Evolutionary conservation across 2,888 invertebrate genomes (phyloP).

Genomic region (Dicranocentrus wangi): DNA sequence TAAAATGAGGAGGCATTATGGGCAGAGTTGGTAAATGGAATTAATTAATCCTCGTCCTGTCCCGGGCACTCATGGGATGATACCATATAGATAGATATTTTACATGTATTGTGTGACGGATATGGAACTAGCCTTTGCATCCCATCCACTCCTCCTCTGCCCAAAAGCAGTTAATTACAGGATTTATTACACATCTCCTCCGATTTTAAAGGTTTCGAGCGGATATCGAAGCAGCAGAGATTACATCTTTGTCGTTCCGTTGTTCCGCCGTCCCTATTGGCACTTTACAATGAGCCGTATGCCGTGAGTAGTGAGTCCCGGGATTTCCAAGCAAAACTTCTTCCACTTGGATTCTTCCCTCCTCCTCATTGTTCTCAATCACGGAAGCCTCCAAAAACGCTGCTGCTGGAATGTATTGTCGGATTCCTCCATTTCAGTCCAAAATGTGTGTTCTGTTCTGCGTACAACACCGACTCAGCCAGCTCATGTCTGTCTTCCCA

Average conservation of each 20-base stretch:
- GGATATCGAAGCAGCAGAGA: too few relatives aligned
- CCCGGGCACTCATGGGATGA: constrained; percentile 24
- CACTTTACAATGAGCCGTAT: not conserved
- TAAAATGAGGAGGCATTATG: too few relatives aligned
- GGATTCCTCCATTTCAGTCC: not conserved
- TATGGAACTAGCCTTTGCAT: too few relatives aligned
- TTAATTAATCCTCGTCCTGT: constrained; percentile 51
- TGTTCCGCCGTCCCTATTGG: constrained; percentile 5
- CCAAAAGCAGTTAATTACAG: too few relatives aligned
- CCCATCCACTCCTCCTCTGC: too few relatives aligned
- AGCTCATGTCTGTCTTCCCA: not conserved
- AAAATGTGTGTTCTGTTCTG: not conserved
- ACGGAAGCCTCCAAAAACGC: not conserved
- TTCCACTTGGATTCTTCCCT: not conserved
- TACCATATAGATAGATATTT: not conserved
- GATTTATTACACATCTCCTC: too few relatives aligned
- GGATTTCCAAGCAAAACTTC: not conserved
- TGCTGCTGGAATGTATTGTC: not conserved
- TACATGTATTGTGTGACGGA: not conserved
- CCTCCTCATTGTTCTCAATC: not conserved
- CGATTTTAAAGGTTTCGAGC: too few relatives aligned
- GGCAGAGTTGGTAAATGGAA: constrained; percentile 50
- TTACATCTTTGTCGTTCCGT: too few relatives aligned
- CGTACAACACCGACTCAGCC: not conserved
- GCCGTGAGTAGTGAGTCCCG: not conserved